These are phyloP conservation scores for Amblyornis subalaris DNA, from an alignment of 2,113 vertebrate genomes.

Conservation along the genomic window DNA sequence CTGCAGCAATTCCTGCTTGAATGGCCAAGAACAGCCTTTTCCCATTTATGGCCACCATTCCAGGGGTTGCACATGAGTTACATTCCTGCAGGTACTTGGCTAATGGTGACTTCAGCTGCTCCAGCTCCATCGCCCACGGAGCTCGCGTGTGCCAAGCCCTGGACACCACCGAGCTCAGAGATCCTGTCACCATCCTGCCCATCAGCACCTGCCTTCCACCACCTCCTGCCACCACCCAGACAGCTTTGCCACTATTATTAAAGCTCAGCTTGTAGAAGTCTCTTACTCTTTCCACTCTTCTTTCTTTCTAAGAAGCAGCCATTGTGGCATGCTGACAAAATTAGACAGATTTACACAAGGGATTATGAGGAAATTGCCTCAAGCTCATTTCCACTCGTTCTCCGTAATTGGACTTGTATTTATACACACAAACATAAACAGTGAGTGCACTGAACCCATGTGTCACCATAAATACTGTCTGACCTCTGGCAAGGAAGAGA, in stretches of 20 bases:
- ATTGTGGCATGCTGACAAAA: slow-evolving; percentile 42
- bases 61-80: not conserved
- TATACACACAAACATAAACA: slow-evolving; percentile 37
- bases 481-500: slow-evolving; percentile 47
- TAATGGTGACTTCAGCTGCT: not conserved
- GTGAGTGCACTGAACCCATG: not conserved
- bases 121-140: accelerated
- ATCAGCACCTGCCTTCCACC: not conserved
- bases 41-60: not conserved
- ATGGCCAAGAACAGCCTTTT: accelerated
- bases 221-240: not conserved
- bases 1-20: not conserved
- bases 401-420: slow-evolving; percentile 23
- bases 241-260: not conserved
- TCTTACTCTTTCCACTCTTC: not conserved
- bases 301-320: not conserved
- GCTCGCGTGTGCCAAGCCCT: not conserved
- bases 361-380: slow-evolving; percentile 57
- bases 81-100: not conserved
- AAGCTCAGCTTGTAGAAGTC: not conserved
- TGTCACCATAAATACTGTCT: slow-evolving; percentile 39
- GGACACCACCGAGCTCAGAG: accelerated
- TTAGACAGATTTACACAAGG: slow-evolving; percentile 39
- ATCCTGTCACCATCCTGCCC: not conserved
- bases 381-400: slow-evolving; percentile 46